A percentile compares a stretch with the other conserved stretches of the same genome.
These are phyloP conservation scores for Apodemia hepburni DNA, from an alignment of 2,888 invertebrate genomes.

Conservation along the genomic window DNA sequence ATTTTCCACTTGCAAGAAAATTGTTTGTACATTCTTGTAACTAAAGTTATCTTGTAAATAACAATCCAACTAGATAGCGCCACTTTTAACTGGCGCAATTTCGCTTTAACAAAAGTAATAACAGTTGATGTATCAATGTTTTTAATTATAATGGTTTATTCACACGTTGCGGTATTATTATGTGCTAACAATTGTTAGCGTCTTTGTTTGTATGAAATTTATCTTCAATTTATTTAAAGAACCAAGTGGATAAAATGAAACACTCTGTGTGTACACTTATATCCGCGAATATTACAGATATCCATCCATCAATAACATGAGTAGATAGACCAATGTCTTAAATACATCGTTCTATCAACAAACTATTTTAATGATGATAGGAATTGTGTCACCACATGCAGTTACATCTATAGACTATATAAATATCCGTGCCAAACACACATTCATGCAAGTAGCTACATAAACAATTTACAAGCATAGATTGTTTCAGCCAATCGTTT, in stretches of 20 bases:
- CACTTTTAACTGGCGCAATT: constrained; percentile 31
- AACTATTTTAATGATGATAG: no score
- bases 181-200: not conserved
- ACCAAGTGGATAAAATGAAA: no score
- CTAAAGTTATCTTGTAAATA: constrained; percentile 24
- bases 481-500: constrained; percentile 29
- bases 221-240: no score
- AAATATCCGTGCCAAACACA: not conserved
- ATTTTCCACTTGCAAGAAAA: constrained; percentile 61
- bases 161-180: constrained; percentile 9
- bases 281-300: no score
- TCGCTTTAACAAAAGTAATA: not conserved
- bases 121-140: not conserved
- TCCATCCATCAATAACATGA: no score
- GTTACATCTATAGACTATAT: not conserved
- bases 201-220: not conserved
- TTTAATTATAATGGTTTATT: not conserved
- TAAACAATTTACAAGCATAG: constrained; percentile 26
- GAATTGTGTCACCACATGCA: not conserved
- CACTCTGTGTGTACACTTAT: no score
- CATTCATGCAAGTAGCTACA: constrained; percentile 13
- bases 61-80: constrained; percentile 19
- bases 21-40: constrained; percentile 51
- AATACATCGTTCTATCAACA: no score
- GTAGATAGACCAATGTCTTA: no score